Percentiles rank a stretch among this genome's conserved stretches.
Evolutionary conservation across 2,888 invertebrate genomes (phyloP).

Genomic region (Leistus spinibarbis): DNA sequence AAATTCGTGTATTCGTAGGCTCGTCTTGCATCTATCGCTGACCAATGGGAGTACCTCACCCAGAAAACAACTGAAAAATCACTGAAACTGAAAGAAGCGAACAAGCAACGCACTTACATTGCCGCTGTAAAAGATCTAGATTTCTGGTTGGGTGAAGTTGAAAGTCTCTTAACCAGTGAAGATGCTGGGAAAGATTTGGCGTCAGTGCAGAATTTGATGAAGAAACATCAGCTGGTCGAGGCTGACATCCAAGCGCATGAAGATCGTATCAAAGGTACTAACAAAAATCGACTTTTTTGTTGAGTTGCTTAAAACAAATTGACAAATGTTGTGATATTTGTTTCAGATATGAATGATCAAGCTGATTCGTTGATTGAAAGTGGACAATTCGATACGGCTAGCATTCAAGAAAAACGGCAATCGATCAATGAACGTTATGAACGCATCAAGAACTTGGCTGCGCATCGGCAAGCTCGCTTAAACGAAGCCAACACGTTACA

Average conservation of each 20-base stretch:
- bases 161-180: constrained; percentile 92
- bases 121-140: constrained; percentile 99
- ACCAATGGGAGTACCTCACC: constrained; percentile 98
- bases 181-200: constrained; percentile 98
- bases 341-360: constrained; percentile 88
- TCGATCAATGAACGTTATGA: constrained; percentile 97
- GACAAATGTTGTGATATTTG: neutral
- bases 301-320: neutral
- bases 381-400: constrained; percentile 96
- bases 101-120: constrained; percentile 98
- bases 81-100: constrained; percentile 97
- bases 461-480: constrained; percentile 87
- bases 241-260: constrained; percentile 98
- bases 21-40: constrained; percentile 88
- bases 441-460: constrained; percentile 88
- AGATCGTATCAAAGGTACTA: constrained; percentile 81
- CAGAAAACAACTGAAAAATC: constrained; percentile 99
- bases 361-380: constrained; percentile 95
- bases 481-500: constrained; percentile 98
- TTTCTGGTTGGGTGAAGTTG: constrained; percentile 99
- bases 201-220: constrained; percentile 97
- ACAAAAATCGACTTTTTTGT: neutral
- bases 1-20: constrained; percentile 51
- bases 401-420: constrained; percentile 92
- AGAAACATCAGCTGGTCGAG: constrained; percentile 97